Evolutionary conservation across 2,797 vertebrate species (phyloP).

Genomic region (Ctenopoma kingsleyae): DNA sequence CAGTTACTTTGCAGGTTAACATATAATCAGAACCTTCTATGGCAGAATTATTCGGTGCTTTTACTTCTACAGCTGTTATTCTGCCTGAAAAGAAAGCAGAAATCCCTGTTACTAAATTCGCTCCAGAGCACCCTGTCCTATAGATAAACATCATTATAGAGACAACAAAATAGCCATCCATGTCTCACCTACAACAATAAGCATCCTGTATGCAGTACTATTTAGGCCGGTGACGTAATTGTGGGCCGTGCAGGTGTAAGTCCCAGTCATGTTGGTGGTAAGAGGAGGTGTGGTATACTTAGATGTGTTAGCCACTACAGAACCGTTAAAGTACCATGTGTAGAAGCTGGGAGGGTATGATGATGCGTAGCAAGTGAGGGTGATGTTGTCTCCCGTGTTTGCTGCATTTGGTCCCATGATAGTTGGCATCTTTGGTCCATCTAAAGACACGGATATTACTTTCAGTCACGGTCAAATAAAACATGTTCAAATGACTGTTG

Average conservation of each 20-base stretch:
- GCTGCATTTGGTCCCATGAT: slow-evolving; percentile 34
- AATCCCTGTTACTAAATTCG: background rate
- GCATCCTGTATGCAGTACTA: slow-evolving; percentile 33
- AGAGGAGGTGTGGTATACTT: slow-evolving; percentile 48
- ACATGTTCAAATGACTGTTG: slow-evolving; percentile 1
- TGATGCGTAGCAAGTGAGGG: slow-evolving; percentile 46
- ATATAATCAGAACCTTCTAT: slow-evolving; percentile 39
- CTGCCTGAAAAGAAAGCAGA: slow-evolving; percentile 52
- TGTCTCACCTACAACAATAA: slow-evolving; percentile 67
- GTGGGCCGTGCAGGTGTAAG: slow-evolving; percentile 66
- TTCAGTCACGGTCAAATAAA: slow-evolving; percentile 2
- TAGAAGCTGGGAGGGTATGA: slow-evolving; percentile 67
- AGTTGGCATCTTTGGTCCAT: slow-evolving; percentile 54
- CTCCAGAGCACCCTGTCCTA: background rate
- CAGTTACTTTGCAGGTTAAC: slow-evolving; percentile 64
- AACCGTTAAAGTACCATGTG: slow-evolving; percentile 57
- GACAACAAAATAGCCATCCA: background rate
- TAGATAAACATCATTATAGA: background rate
- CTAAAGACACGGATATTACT: slow-evolving; percentile 40
- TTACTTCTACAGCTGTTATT: slow-evolving; percentile 40
- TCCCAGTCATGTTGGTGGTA: slow-evolving; percentile 32
- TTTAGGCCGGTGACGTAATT: slow-evolving; percentile 67
- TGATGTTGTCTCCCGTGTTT: slow-evolving; percentile 32
- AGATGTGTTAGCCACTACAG: slow-evolving; percentile 34
- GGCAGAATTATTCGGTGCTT: slow-evolving; percentile 4